Conservation (phyloP, 2,888 invertebrate genomes). For the Archips crataeganus region DNA sequence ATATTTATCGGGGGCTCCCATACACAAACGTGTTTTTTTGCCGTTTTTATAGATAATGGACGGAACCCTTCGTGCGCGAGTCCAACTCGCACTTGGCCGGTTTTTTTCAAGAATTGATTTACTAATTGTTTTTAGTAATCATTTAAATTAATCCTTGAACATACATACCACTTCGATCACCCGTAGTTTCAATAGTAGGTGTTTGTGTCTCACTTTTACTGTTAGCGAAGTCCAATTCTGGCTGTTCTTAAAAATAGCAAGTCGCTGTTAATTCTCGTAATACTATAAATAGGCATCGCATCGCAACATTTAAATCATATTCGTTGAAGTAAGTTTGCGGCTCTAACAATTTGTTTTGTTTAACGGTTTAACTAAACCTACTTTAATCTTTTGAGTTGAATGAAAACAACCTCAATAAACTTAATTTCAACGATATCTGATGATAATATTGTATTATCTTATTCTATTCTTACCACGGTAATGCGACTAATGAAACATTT, state of each 20-base stretch:
- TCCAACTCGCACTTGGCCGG: too few relatives aligned
- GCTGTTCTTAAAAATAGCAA: slow-evolving; percentile 45
- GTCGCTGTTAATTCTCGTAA: not conserved
- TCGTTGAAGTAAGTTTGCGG: too few relatives aligned
- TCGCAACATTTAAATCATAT: too few relatives aligned
- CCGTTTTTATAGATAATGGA: too few relatives aligned
- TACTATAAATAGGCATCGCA: not conserved
- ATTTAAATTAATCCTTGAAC: not conserved
- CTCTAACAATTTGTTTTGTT: too few relatives aligned
- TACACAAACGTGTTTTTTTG: too few relatives aligned
- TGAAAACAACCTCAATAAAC: too few relatives aligned
- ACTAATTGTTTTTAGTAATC: not conserved
- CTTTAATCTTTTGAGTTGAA: too few relatives aligned
- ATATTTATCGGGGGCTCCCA: too few relatives aligned
- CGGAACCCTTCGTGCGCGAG: too few relatives aligned
- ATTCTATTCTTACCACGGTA: slow-evolving; percentile 51
- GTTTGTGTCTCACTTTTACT: slow-evolving; percentile 1
- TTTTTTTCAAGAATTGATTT: not conserved
- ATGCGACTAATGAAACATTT: slow-evolving; percentile 59
- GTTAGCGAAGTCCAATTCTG: slow-evolving; percentile 36
- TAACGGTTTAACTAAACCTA: too few relatives aligned
- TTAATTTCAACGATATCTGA: too few relatives aligned
- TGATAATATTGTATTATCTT: not conserved
- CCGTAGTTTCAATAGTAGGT: slow-evolving; percentile 48
- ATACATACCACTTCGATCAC: slow-evolving; percentile 2